Percentiles rank a stretch among this genome's conserved stretches.
Evolutionary conservation across 2,113 vertebrate genomes (phyloP).

Genomic region (Salvelinus fontinalis): DNA sequence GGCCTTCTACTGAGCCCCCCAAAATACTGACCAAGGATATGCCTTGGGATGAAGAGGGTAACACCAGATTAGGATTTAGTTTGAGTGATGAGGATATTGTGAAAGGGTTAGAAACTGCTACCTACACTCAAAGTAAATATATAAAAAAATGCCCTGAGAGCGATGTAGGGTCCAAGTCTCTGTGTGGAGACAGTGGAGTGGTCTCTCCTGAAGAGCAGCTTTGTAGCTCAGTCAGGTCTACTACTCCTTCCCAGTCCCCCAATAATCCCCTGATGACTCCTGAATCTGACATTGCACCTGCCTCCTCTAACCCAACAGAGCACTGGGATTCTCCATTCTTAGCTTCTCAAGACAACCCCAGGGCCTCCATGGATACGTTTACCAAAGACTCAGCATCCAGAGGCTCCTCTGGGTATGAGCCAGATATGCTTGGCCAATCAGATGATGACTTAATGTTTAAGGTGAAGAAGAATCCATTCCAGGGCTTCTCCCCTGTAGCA

Average conservation of each 20-base stretch:
- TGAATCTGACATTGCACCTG: constrained; percentile 73
- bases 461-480: constrained; percentile 73
- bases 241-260: constrained; percentile 60
- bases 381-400: constrained; percentile 58
- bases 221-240: constrained; percentile 63
- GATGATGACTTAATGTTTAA: constrained; percentile 74
- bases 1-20: constrained; percentile 33
- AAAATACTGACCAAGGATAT: constrained; percentile 57
- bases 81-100: constrained; percentile 52
- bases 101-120: constrained; percentile 38
- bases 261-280: constrained; percentile 54
- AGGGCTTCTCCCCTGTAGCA: constrained; percentile 64
- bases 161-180: constrained; percentile 60
- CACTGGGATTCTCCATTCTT: constrained; percentile 66
- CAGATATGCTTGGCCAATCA: constrained; percentile 57
- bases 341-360: constrained; percentile 64
- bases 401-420: constrained; percentile 53
- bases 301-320: constrained; percentile 78
- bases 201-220: constrained; percentile 69
- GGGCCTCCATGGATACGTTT: constrained; percentile 68
- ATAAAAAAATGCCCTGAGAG: constrained; percentile 64
- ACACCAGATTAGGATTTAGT: constrained; percentile 48
- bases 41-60: constrained; percentile 64
- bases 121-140: constrained; percentile 19
- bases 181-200: constrained; percentile 70